phyloP scores from a whole-genome alignment of 2,113 vertebrate genomes.

The Nicator chloris region DNA sequence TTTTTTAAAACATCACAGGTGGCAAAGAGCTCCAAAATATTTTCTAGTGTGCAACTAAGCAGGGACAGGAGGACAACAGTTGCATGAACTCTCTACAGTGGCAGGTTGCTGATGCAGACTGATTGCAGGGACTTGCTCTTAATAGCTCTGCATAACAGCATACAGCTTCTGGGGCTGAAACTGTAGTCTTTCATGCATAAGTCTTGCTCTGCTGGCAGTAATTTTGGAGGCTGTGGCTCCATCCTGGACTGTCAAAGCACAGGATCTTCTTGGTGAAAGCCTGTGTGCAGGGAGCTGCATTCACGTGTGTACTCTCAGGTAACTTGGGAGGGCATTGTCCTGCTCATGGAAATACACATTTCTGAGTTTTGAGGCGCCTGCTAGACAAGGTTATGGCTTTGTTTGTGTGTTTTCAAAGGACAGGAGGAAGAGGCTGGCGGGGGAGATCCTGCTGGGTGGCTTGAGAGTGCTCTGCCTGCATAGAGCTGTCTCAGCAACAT shows the following conservation, averaged over 20 bases:
- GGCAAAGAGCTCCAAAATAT: background rate
- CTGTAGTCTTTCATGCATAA: background rate
- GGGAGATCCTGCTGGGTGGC: background rate
- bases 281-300: background rate
- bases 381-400: background rate
- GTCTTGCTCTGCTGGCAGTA: background rate
- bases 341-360: background rate
- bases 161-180: background rate
- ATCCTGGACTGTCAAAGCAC: background rate
- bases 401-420: background rate
- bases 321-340: background rate
- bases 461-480: background rate
- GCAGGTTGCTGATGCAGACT: background rate
- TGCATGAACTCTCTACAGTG: background rate
- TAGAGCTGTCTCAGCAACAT: conserved; percentile 55
- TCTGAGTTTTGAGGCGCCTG: background rate
- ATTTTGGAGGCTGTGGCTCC: background rate
- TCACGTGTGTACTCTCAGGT: background rate
- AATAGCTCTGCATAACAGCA: background rate
- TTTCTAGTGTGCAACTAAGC: background rate
- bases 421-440: background rate
- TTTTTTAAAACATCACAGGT: background rate
- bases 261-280: background rate
- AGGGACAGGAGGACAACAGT: background rate
- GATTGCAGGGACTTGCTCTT: background rate